Evolutionary conservation across 1,140 invertebrate species (phyloP).

Genomic region (Drosophila virilis): DNA sequence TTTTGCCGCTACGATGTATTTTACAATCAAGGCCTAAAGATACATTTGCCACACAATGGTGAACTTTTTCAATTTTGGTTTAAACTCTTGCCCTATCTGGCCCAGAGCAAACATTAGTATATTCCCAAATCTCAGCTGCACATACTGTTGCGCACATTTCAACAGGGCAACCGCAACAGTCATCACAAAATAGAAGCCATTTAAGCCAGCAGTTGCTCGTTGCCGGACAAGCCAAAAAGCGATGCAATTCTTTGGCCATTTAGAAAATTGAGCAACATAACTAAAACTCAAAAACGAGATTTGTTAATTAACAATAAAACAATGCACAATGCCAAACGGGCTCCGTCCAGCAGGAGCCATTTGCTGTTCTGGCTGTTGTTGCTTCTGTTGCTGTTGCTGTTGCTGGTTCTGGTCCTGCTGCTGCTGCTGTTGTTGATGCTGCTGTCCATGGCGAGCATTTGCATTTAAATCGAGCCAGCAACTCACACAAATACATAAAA

Average conservation of each 20-base stretch:
- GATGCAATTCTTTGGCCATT: constrained; percentile 48
- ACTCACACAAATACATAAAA: constrained; percentile 38
- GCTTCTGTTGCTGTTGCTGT: neutral
- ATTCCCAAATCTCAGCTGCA: constrained; percentile 4
- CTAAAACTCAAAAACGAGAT: constrained; percentile 63
- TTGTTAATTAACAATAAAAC: constrained; percentile 82
- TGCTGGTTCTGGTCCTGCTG: constrained; percentile 20
- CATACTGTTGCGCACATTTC: constrained; percentile 9
- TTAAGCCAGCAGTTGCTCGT: constrained; percentile 14
- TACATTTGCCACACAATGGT: neutral
- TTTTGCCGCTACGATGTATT: neutral
- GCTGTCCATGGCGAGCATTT: constrained; percentile 55
- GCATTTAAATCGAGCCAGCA: constrained; percentile 77
- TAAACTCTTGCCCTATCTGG: constrained; percentile 4
- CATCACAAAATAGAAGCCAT: constrained; percentile 37
- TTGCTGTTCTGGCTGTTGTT: constrained; percentile 5
- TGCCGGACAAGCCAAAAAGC: constrained; percentile 22
- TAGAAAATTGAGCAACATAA: constrained; percentile 57
- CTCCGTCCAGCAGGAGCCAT: constrained; percentile 10
- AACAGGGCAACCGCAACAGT: constrained; percentile 34
- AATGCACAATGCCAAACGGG: constrained; percentile 27
- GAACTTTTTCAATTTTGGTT: constrained; percentile 14
- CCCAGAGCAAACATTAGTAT: neutral
- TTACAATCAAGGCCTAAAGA: constrained; percentile 2
- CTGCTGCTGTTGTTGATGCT: constrained; percentile 13